phyloP scores from a whole-genome alignment of 2,888 invertebrate genomes.

The Drosophila atroscutellata region DNA sequence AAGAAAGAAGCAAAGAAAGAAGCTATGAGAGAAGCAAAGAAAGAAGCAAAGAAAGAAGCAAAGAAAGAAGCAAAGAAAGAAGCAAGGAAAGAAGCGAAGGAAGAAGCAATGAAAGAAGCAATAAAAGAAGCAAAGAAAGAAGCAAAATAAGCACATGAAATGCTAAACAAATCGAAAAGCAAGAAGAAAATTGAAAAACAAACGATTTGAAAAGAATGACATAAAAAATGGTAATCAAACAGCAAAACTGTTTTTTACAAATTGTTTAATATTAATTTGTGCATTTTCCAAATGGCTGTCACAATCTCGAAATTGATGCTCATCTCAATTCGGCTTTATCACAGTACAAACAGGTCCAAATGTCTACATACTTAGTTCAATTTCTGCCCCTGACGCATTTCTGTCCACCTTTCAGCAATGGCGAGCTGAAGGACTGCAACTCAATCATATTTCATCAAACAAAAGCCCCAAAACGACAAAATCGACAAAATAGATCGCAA shows the following conservation, averaged over 20 bases:
- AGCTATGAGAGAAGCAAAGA: too few species aligned
- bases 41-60: too few species aligned
- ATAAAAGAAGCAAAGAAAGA: too few species aligned
- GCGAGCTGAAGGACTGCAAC: constrained; percentile 41
- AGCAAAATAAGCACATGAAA: not conserved
- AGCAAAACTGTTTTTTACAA: not conserved
- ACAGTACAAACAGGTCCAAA: not conserved
- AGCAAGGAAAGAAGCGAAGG: too few species aligned
- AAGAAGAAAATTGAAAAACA: not conserved
- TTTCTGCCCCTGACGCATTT: not conserved
- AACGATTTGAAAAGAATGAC: not conserved
- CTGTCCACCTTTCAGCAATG: constrained; percentile 3
- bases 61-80: too few species aligned
- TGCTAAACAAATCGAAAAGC: not conserved
- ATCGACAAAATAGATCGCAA: constrained; percentile 53
- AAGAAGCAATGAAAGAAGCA: too few species aligned
- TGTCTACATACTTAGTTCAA: not conserved
- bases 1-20: too few species aligned
- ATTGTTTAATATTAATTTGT: not conserved
- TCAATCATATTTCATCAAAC: constrained; percentile 75
- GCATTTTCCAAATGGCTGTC: not conserved
- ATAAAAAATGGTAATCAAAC: not conserved
- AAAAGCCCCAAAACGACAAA: constrained; percentile 52
- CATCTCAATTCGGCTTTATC: too few species aligned
- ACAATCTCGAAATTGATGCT: too few species aligned